Percentiles rank a stretch among this genome's conserved stretches.
These are phyloP conservation scores for Tolmerus cingulatus DNA, from an alignment of 2,888 invertebrate genomes.

Conservation along the genomic window DNA sequence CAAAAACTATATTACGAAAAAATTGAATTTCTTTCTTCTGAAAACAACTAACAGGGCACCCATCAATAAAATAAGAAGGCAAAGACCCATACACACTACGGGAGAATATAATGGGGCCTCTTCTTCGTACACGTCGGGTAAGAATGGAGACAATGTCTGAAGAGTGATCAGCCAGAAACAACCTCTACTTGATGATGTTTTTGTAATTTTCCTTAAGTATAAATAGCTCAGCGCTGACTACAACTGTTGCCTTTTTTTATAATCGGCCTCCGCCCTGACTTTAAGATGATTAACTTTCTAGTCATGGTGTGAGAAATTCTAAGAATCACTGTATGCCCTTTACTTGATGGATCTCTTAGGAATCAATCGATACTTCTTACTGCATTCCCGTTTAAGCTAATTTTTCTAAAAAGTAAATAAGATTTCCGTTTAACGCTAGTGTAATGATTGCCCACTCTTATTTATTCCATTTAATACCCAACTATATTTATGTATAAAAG, in stretches of 20 bases:
- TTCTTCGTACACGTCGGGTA: conserved; percentile 1
- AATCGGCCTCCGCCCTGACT: not conserved
- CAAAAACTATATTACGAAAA: not conserved
- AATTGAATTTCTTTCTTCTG: not conserved
- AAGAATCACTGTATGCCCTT: conserved; percentile 15
- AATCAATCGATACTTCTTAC: not conserved
- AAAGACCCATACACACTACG: not conserved
- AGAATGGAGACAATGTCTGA: conserved; percentile 31
- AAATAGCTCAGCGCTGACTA: not conserved
- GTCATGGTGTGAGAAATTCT: conserved; percentile 21
- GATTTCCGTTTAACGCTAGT: too few relatives aligned
- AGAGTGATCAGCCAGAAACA: conserved; percentile 2
- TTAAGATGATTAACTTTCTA: conserved; percentile 27
- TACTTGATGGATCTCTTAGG: not conserved
- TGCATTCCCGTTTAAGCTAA: too few relatives aligned
- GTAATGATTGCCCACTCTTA: too few relatives aligned
- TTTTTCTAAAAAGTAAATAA: too few relatives aligned
- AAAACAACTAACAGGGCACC: not conserved
- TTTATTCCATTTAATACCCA: too few relatives aligned
- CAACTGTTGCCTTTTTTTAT: not conserved
- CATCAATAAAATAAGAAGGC: conserved; percentile 5
- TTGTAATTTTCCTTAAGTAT: not conserved
- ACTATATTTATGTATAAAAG: too few relatives aligned
- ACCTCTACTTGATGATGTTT: not conserved
- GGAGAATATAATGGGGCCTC: conserved; percentile 3